Evolutionary conservation across 2,888 invertebrate species (phyloP).

Genomic region (Caenorhabditis sulstoni): DNA sequence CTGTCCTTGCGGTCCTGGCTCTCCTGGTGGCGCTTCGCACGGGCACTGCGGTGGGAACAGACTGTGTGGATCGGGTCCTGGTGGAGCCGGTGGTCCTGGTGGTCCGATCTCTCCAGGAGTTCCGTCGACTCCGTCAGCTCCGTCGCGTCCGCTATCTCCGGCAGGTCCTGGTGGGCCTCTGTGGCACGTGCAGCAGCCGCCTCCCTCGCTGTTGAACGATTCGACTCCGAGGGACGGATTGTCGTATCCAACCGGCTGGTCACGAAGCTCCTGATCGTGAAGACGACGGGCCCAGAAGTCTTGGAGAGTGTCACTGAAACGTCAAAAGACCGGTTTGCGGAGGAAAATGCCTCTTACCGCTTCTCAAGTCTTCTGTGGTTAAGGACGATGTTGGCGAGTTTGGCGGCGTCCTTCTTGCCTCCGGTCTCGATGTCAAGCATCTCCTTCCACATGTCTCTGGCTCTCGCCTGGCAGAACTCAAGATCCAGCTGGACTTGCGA

Average conservation of each 20-base stretch:
- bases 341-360: constrained; percentile 27
- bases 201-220: constrained; percentile 54
- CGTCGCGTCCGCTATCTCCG: constrained; percentile 75
- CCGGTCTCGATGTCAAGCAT: constrained; percentile 80
- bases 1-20: constrained; percentile 73
- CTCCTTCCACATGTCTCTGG: constrained; percentile 80
- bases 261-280: constrained; percentile 78
- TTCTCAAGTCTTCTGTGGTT: constrained; percentile 71
- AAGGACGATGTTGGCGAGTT: constrained; percentile 76
- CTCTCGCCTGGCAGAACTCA: constrained; percentile 80
- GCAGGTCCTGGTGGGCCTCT: constrained; percentile 79
- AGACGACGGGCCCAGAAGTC: constrained; percentile 80
- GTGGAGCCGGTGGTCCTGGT: constrained; percentile 78
- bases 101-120: constrained; percentile 79
- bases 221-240: constrained; percentile 64
- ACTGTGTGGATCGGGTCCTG: constrained; percentile 77
- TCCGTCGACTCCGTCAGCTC: constrained; percentile 77
- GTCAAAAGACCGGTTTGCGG: background rate
- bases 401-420: constrained; percentile 73
- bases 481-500: constrained; percentile 78
- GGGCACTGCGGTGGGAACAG: constrained; percentile 80
- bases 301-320: constrained; percentile 76
- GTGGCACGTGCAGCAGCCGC: constrained; percentile 77
- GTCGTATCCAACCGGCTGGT: constrained; percentile 75
- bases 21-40: constrained; percentile 79